Conservation (phyloP, 2,113 vertebrate species). For the Myocastor coypus region DNA sequence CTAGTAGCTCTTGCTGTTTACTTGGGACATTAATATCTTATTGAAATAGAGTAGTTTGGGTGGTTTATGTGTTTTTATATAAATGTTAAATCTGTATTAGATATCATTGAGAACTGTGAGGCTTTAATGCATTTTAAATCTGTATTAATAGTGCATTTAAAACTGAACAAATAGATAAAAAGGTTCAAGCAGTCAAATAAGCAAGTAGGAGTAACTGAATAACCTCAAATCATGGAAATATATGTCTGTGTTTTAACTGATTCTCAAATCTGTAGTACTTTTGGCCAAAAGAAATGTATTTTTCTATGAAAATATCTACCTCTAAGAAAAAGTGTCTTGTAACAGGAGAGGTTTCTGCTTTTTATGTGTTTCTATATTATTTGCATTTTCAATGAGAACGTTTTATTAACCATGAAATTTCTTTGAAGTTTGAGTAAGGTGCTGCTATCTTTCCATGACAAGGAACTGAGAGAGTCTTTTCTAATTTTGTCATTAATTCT, state of each 20-base stretch:
- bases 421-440: not conserved
- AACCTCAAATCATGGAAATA: not conserved
- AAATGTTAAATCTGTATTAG: not conserved
- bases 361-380: not conserved
- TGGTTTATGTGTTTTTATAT: not conserved
- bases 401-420: conserved; percentile 10
- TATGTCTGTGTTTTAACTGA: not conserved
- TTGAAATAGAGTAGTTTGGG: not conserved
- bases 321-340: not conserved
- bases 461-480: not conserved
- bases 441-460: not conserved
- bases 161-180: not conserved
- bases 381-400: not conserved
- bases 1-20: not conserved
- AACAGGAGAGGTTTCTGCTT: not conserved
- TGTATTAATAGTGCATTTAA: not conserved
- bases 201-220: not conserved
- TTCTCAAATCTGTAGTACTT: not conserved
- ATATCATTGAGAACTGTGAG: conserved; percentile 12
- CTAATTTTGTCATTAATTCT: not conserved
- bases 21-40: not conserved
- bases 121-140: not conserved
- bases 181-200: not conserved
- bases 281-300: not conserved
- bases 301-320: conserved; percentile 7